Conservation (phyloP, 2,888 invertebrate genomes). For the Salpingus planirostris region DNA sequence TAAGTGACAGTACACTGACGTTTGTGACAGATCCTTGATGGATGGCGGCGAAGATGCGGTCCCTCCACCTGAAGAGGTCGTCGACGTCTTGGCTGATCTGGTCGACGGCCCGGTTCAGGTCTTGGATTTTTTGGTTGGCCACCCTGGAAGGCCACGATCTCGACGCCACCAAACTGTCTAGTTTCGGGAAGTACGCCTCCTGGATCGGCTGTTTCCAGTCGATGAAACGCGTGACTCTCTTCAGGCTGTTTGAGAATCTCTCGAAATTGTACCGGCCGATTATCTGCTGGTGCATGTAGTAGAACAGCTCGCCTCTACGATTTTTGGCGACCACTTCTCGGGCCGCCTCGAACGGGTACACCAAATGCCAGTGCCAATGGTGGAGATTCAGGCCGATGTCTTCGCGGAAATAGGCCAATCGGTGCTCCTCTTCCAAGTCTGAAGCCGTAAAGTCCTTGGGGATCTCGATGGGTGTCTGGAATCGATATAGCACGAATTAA, state of each 20-base stretch:
- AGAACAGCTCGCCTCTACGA: slow-evolving; percentile 70
- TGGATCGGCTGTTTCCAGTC: slow-evolving; percentile 59
- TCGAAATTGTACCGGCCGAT: slow-evolving; percentile 64
- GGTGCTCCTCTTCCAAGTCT: slow-evolving; percentile 66
- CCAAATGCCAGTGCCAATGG: slow-evolving; percentile 89
- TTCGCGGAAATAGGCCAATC: slow-evolving; percentile 76
- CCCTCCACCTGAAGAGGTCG: slow-evolving; percentile 65
- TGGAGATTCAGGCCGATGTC: slow-evolving; percentile 79
- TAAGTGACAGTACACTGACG: too few relatives aligned
- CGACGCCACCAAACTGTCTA: slow-evolving; percentile 66
- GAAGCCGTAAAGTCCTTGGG: slow-evolving; percentile 69
- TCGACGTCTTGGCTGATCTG: slow-evolving; percentile 56
- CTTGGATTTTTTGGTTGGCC: slow-evolving; percentile 44
- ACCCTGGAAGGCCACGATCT: slow-evolving; percentile 66
- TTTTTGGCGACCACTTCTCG: slow-evolving; percentile 60
- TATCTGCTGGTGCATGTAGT: slow-evolving; percentile 69
- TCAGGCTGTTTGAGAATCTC: slow-evolving; percentile 60
- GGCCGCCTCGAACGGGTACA: slow-evolving; percentile 67
- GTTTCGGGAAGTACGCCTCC: slow-evolving; percentile 76
- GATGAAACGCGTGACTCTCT: slow-evolving; percentile 52
- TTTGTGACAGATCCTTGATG: slow-evolving; percentile 51
- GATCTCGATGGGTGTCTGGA: slow-evolving; percentile 52
- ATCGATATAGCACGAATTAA: too few relatives aligned
- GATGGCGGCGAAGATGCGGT: slow-evolving; percentile 61
- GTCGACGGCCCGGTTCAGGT: slow-evolving; percentile 59